These are phyloP conservation scores for Priocnemis perturbator DNA, from an alignment of 2,888 invertebrate species.

Conservation along the genomic window DNA sequence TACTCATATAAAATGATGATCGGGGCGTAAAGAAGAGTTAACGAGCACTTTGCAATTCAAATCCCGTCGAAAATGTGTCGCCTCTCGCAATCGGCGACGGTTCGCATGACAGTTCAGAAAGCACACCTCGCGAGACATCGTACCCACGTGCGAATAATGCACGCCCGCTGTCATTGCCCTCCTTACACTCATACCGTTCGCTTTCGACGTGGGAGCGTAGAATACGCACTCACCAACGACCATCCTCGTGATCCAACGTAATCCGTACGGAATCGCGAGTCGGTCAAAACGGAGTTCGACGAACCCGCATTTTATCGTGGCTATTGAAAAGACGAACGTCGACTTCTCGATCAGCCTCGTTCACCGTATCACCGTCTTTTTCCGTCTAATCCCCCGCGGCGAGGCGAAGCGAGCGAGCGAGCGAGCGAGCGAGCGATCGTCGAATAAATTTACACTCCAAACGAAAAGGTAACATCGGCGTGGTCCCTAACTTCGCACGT, in stretches of 20 bases:
- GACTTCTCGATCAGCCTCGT: background rate
- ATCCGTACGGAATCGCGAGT: slow-evolving; percentile 17
- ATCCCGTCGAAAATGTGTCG: slow-evolving; percentile 7
- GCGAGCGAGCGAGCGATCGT: background rate
- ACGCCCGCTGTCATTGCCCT: slow-evolving; percentile 32
- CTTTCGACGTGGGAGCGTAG: slow-evolving; percentile 35
- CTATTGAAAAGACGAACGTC: too few relatives aligned
- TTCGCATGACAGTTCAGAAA: slow-evolving; percentile 21
- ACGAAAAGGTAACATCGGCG: too few relatives aligned
- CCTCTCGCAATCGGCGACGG: slow-evolving; percentile 32
- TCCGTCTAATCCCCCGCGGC: background rate
- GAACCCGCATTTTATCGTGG: slow-evolving; percentile 6
- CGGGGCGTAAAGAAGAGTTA: background rate
- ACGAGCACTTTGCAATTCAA: slow-evolving; percentile 12
- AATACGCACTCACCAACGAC: slow-evolving; percentile 11
- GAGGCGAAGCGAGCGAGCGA: background rate
- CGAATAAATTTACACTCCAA: background rate
- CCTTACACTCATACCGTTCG: slow-evolving; percentile 46
- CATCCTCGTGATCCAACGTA: slow-evolving; percentile 24
- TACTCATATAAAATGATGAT: too few relatives aligned
- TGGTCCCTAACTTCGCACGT: too few relatives aligned
- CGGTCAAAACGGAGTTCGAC: slow-evolving; percentile 3
- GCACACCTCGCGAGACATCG: too few relatives aligned
- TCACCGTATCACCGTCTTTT: background rate
- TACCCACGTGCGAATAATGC: slow-evolving; percentile 38